These are phyloP conservation scores for Meandrina meandrites DNA, from an alignment of 92 coral and sea anemone species.

Conservation along the genomic window DNA sequence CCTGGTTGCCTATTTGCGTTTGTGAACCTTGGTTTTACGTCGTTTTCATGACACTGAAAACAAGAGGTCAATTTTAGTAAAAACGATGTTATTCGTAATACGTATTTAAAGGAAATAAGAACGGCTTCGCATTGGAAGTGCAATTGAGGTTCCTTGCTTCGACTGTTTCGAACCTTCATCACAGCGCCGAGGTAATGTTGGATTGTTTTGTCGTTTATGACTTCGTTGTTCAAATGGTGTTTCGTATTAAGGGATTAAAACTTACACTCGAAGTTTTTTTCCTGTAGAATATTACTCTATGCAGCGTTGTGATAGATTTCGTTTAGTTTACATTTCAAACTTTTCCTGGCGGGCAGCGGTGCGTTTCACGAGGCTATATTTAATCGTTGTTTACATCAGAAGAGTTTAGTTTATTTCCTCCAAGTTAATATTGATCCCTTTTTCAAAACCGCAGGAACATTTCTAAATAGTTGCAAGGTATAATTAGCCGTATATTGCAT, in stretches of 20 bases:
- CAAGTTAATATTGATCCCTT: conserved; percentile 15
- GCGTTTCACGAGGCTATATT: background rate
- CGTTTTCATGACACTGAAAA: conserved; percentile 8
- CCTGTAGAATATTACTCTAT: background rate
- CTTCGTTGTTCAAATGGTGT: background rate
- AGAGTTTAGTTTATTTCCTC: conserved; percentile 34
- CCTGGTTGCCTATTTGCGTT: background rate
- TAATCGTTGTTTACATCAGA: conserved; percentile 27
- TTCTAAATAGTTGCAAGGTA: background rate
- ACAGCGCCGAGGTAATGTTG: background rate
- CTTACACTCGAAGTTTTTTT: background rate
- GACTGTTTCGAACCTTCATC: background rate
- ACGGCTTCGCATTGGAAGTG: background rate
- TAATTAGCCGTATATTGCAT: background rate
- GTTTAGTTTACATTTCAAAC: background rate
- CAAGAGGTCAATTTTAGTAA: background rate
- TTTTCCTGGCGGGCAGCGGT: background rate
- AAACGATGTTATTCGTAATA: background rate
- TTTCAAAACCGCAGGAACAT: background rate
- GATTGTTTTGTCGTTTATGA: background rate
- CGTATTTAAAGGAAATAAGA: background rate
- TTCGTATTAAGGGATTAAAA: background rate
- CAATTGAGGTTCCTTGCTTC: background rate
- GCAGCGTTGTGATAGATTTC: background rate
- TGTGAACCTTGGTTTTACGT: background rate